phyloP scores from a whole-genome alignment of 2,797 vertebrate species.

The Aulostomus chinensis region DNA sequence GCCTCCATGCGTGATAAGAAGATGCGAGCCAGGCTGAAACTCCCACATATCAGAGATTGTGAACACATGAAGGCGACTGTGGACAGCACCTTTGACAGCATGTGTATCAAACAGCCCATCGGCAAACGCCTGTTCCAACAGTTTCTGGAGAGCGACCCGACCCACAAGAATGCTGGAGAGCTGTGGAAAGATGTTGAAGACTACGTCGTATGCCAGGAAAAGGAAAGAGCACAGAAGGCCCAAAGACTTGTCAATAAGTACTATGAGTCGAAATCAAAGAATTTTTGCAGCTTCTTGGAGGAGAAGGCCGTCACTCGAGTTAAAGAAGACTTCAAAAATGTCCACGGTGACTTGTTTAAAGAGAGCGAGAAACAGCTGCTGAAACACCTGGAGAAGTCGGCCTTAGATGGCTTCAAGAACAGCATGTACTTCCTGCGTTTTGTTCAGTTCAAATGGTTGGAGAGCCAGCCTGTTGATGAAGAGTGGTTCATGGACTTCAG shows the following conservation, averaged over 20 bases:
- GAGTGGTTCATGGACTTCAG: conserved; percentile 85
- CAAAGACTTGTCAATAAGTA: conserved; percentile 78
- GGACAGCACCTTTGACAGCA: conserved; percentile 69
- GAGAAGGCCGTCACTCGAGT: conserved; percentile 78
- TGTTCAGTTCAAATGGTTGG: conserved; percentile 82
- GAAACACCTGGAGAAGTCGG: conserved; percentile 70
- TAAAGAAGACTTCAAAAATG: conserved; percentile 77
- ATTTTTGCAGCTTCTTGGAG: conserved; percentile 77
- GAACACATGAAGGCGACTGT: conserved; percentile 72
- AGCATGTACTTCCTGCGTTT: conserved; percentile 81
- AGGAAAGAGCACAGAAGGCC: conserved; percentile 74
- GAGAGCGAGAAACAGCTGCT: conserved; percentile 77
- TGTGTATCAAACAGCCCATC: conserved; percentile 78
- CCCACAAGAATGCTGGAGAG: conserved; percentile 59
- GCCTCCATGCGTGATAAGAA: conserved; percentile 79
- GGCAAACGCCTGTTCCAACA: conserved; percentile 80
- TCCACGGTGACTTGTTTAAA: conserved; percentile 73
- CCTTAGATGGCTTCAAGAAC: conserved; percentile 62
- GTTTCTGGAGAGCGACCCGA: conserved; percentile 62
- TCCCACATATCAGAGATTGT: conserved; percentile 79
- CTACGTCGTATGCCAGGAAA: conserved; percentile 68
- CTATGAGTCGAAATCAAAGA: conserved; percentile 74
- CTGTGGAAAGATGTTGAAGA: conserved; percentile 82
- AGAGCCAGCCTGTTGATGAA: conserved; percentile 75
- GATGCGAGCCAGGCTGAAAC: conserved; percentile 74